Evolutionary conservation across 1,140 invertebrate genomes (phyloP).

Genomic region (Ceratina calcarata): DNA sequence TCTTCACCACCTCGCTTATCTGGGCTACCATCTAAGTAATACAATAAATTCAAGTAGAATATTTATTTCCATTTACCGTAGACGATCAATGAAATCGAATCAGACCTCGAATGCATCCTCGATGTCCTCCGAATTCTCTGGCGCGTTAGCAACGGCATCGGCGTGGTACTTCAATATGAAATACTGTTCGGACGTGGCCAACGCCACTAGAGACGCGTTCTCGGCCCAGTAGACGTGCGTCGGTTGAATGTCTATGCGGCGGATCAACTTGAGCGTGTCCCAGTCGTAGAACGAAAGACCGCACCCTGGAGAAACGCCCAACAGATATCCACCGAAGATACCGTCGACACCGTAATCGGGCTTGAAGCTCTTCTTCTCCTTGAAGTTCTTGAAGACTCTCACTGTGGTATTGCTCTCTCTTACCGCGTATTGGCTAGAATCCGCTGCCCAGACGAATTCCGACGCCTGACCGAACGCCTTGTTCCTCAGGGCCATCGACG

Average conservation of each 20-base stretch:
- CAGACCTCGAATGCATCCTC: constrained; percentile 97
- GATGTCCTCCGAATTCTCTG: constrained; percentile 94
- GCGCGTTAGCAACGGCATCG: constrained; percentile 87
- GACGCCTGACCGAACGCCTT: constrained; percentile 99
- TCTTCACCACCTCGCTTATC: constrained; percentile 96
- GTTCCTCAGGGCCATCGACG: constrained; percentile 98
- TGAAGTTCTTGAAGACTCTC: constrained; percentile 99
- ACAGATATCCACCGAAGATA: constrained; percentile 97
- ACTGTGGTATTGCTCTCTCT: constrained; percentile 94
- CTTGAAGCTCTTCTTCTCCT: constrained; percentile 96
- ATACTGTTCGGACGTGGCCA: constrained; percentile 97
- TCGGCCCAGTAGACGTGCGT: constrained; percentile 98
- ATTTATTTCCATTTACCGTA: background rate
- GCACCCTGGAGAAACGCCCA: constrained; percentile 96
- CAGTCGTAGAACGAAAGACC: constrained; percentile 98
- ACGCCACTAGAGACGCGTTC: constrained; percentile 94
- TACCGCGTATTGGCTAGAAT: constrained; percentile 97
- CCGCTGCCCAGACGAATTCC: constrained; percentile 99
- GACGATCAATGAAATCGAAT: background rate
- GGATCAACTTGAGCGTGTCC: constrained; percentile 94
- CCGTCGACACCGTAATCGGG: constrained; percentile 97
- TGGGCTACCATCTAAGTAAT: constrained; percentile 88
- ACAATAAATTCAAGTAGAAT: background rate
- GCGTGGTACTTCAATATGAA: constrained; percentile 96
- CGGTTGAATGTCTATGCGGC: constrained; percentile 97